phyloP scores from a whole-genome alignment of 2,888 invertebrate genomes.

The Exephanes ischioxanthus region DNA sequence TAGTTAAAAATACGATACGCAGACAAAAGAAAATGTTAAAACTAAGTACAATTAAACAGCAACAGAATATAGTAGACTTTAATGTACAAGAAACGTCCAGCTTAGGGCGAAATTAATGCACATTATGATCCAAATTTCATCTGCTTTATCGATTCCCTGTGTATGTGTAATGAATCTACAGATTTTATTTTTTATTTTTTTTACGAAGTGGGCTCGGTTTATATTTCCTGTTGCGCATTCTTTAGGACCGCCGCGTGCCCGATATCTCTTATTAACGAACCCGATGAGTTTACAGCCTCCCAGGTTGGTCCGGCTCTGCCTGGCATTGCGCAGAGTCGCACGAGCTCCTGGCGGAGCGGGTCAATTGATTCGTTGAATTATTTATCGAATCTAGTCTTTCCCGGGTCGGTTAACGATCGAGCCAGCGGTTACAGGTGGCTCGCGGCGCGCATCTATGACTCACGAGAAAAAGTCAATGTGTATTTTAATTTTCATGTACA shows the following conservation, averaged over 20 bases:
- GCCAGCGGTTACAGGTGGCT: not conserved
- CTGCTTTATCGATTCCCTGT: not conserved
- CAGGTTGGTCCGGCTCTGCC: not conserved
- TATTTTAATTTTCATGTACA: not conserved
- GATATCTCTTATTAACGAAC: constrained; percentile 3
- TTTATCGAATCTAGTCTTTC: constrained; percentile 14
- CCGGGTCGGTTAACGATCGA: not conserved
- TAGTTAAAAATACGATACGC: too few relatives aligned
- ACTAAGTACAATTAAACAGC: too few relatives aligned
- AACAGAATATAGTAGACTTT: too few relatives aligned
- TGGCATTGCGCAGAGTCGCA: not conserved
- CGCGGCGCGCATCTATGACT: not conserved
- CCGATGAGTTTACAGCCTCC: constrained; percentile 25
- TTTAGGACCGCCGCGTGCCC: not conserved
- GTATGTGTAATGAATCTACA: not conserved
- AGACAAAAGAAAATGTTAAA: too few relatives aligned
- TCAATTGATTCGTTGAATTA: constrained; percentile 25
- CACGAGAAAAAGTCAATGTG: not conserved
- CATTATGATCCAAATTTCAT: too few relatives aligned
- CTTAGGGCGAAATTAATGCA: too few relatives aligned
- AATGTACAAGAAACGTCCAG: too few relatives aligned
- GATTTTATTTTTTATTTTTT: not conserved
- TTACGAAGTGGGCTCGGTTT: not conserved
- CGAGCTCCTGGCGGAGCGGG: not conserved
- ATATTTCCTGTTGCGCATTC: not conserved